phyloP scores from a whole-genome alignment of 2,113 vertebrate species.

The Ursus arctos region DNA sequence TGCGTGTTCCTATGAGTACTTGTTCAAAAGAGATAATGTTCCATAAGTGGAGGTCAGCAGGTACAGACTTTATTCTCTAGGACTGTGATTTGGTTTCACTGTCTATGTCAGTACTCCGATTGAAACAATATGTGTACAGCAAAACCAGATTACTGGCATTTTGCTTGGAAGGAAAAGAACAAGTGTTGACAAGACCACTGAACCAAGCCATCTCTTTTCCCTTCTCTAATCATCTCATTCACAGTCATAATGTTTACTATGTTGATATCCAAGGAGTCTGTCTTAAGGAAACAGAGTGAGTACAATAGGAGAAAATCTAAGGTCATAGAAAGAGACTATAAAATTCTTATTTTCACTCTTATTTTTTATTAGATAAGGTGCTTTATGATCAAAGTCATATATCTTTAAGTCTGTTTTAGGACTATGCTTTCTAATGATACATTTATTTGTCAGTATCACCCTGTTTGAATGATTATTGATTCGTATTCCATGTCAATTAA shows the following conservation, averaged over 20 bases:
- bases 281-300: neutral
- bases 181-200: neutral
- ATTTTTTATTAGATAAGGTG: neutral
- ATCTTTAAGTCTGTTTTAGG: neutral
- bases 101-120: neutral
- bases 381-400: neutral
- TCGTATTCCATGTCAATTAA: neutral
- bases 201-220: neutral
- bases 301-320: neutral
- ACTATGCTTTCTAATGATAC: neutral
- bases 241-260: neutral
- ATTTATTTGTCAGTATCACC: neutral
- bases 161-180: neutral
- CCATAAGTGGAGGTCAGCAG: neutral
- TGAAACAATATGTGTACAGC: neutral
- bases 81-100: neutral
- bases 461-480: neutral
- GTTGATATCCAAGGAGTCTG: neutral
- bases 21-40: neutral
- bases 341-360: neutral
- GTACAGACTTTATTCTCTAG: neutral
- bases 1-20: neutral
- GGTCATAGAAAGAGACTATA: neutral
- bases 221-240: neutral
- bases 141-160: neutral